phyloP scores from a whole-genome alignment of 1,140 invertebrate genomes.

The Vollenhovia emeryi region DNA sequence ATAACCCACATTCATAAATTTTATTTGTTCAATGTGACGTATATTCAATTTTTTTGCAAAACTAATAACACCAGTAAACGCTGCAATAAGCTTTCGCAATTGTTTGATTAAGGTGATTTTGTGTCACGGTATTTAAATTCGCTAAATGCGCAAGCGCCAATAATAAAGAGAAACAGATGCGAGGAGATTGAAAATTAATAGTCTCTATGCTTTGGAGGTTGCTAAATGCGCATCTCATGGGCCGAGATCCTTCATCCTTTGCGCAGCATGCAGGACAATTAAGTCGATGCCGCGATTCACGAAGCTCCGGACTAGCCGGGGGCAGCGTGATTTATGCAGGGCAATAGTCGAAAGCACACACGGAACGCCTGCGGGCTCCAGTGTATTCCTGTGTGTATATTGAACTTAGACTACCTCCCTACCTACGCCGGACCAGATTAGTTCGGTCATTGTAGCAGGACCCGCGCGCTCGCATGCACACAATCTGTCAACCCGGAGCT shows the following conservation, averaged over 20 bases:
- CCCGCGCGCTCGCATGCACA: slow-evolving; percentile 64
- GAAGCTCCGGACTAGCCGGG: slow-evolving; percentile 32
- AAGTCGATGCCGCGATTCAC: slow-evolving; percentile 62
- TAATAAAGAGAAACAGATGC: background rate
- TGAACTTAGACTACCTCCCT: slow-evolving; percentile 77
- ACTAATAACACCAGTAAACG: background rate
- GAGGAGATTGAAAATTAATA: background rate
- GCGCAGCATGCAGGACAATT: slow-evolving; percentile 62
- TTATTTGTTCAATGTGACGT: background rate
- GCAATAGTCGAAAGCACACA: slow-evolving; percentile 74
- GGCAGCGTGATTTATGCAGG: slow-evolving; percentile 75
- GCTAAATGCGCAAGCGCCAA: background rate
- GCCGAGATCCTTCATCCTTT: slow-evolving; percentile 46
- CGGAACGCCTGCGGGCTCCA: slow-evolving; percentile 68
- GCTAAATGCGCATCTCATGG: slow-evolving; percentile 57
- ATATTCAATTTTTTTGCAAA: background rate
- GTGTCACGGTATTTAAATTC: background rate
- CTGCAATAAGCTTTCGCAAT: background rate
- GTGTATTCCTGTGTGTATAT: slow-evolving; percentile 78
- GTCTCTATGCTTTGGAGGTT: background rate
- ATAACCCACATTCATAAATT: background rate
- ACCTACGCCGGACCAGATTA: slow-evolving; percentile 77
- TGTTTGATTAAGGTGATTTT: background rate
- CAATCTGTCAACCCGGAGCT: slow-evolving; percentile 76
- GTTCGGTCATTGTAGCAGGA: slow-evolving; percentile 78